Evolutionary conservation across 2,888 invertebrate species (phyloP).

Genomic region (Apamea epomidion): DNA sequence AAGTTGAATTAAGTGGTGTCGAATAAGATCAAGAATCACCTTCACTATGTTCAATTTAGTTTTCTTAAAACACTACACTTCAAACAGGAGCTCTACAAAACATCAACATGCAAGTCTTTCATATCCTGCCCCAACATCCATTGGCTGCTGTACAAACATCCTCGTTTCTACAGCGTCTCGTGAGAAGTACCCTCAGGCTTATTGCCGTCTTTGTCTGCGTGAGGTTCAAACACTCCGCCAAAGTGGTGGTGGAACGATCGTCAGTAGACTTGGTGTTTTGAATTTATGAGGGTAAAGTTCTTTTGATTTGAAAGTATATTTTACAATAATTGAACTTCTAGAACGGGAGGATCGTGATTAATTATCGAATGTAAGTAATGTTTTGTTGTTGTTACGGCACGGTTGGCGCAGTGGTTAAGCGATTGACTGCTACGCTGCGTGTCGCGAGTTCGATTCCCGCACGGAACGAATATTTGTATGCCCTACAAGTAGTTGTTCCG

Average conservation of each 20-base stretch:
- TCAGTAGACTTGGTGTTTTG: constrained; percentile 10
- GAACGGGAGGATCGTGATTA: background rate
- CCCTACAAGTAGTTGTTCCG: too few relatives aligned
- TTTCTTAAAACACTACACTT: background rate
- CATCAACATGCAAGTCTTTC: constrained; percentile 2
- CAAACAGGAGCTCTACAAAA: background rate
- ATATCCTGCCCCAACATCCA: constrained; percentile 22
- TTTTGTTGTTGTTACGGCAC: too few relatives aligned
- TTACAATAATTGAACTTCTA: background rate
- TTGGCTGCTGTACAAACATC: constrained; percentile 34
- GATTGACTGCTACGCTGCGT: too few relatives aligned
- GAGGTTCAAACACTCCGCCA: constrained; percentile 31
- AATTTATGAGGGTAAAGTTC: background rate
- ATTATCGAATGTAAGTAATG: background rate
- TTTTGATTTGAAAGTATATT: background rate
- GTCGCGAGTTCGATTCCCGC: too few relatives aligned
- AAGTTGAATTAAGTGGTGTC: background rate
- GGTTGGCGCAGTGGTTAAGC: too few relatives aligned
- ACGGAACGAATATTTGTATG: too few relatives aligned
- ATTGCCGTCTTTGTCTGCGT: constrained; percentile 62
- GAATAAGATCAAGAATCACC: background rate
- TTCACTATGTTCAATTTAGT: background rate
- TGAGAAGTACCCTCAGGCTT: constrained; percentile 59
- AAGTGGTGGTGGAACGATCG: constrained; percentile 19
- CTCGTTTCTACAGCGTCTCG: constrained; percentile 30